Percentiles rank a stretch among this genome's conserved stretches.
These are phyloP conservation scores for Strix uralensis DNA, from an alignment of 2,113 vertebrate genomes.

Conservation along the genomic window DNA sequence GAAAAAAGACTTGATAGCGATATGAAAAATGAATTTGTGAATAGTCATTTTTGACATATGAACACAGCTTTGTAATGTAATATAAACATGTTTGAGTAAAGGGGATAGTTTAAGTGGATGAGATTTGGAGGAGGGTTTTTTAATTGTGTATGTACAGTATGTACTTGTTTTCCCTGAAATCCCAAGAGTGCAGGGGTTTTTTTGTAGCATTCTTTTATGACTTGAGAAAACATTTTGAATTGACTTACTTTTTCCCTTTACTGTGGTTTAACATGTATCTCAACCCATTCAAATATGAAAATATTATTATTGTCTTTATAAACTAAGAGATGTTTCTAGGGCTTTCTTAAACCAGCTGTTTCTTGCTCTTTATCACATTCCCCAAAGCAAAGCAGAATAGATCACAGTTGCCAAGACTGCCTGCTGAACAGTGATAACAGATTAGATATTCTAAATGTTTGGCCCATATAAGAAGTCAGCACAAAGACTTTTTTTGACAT, in stretches of 20 bases:
- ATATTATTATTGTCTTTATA: conserved; percentile 80
- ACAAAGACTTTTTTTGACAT: conserved; percentile 18
- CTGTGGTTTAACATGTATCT: conserved; percentile 62
- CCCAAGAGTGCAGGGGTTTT: conserved; percentile 34
- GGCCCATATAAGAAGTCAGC: conserved; percentile 45
- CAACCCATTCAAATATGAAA: conserved; percentile 72
- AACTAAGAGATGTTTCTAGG: conserved; percentile 69
- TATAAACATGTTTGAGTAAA: conserved; percentile 37
- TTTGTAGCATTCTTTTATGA: conserved; percentile 49
- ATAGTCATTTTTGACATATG: conserved; percentile 13
- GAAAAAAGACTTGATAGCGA: neutral
- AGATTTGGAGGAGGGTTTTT: conserved; percentile 25
- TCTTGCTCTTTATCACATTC: conserved; percentile 83
- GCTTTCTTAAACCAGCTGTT: conserved; percentile 76
- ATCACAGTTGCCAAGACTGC: conserved; percentile 75
- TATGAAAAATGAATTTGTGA: conserved; percentile 33
- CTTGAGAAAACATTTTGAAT: conserved; percentile 71
- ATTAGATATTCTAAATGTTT: conserved; percentile 79
- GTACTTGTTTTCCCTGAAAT: conserved; percentile 59
- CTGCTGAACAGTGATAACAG: conserved; percentile 80
- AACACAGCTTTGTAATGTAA: conserved; percentile 11
- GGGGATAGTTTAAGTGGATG: conserved; percentile 21
- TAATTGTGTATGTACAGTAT: conserved; percentile 7
- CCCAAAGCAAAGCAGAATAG: conserved; percentile 75
- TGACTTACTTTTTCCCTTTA: conserved; percentile 52